A percentile compares a stretch with the other conserved stretches of the same genome.
phyloP scores from a whole-genome alignment of 64 coral and sea anemone genomes.

The Montipora cactus region DNA sequence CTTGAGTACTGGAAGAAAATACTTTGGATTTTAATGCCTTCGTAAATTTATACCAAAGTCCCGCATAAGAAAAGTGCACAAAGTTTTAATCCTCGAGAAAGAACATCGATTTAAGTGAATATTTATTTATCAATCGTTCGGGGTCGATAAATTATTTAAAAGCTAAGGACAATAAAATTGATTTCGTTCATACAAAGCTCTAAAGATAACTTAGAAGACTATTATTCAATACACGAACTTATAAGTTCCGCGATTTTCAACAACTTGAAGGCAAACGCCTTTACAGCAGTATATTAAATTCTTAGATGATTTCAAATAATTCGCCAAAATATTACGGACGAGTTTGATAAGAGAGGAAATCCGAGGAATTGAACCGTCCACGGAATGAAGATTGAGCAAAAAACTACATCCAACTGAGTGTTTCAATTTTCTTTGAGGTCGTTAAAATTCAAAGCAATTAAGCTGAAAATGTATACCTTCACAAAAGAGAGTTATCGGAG shows the following conservation, averaged over 20 bases:
- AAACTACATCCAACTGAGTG: not conserved
- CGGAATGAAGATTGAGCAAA: slow-evolving; percentile 32
- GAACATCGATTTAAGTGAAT: not conserved
- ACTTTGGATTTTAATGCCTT: not conserved
- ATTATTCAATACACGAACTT: not conserved
- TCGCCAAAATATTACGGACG: not conserved
- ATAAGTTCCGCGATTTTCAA: not conserved
- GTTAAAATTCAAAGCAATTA: slow-evolving; percentile 22
- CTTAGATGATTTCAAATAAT: too few species aligned
- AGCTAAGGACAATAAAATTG: not conserved
- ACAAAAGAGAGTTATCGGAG: not conserved
- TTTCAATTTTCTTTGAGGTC: slow-evolving; percentile 19
- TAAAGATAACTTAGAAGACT: not conserved
- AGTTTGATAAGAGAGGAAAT: not conserved
- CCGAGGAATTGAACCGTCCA: not conserved
- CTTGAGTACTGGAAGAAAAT: not conserved
- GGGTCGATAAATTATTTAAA: not conserved
- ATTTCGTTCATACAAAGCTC: not conserved
- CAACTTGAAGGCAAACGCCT: not conserved
- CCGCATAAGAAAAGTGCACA: not conserved
- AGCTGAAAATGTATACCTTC: not conserved
- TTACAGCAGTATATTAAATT: too few species aligned
- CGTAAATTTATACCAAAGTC: not conserved
- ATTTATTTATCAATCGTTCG: not conserved
- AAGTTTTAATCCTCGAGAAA: not conserved